Evolutionary conservation across 2,113 vertebrate genomes (phyloP).

Genomic region (Balaeniceps rex): DNA sequence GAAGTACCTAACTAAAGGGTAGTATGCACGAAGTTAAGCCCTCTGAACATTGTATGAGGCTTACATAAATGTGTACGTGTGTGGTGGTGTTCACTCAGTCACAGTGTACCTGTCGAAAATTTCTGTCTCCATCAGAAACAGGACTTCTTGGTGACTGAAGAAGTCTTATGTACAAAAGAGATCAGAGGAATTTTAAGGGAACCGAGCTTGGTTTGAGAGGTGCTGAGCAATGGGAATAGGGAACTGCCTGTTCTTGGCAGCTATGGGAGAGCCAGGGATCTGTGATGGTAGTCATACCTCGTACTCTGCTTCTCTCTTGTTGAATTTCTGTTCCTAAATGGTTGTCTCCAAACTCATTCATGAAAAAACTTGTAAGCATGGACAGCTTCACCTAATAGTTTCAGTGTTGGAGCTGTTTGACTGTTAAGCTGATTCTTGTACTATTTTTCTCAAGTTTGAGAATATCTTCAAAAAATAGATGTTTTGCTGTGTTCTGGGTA

Average conservation of each 20-base stretch:
- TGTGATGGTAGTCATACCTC: neutral
- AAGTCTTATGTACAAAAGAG: neutral
- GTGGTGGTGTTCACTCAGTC: neutral
- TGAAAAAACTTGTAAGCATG: neutral
- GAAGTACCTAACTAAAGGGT: neutral
- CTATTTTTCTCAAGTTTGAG: neutral
- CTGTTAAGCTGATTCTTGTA: neutral
- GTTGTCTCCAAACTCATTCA: neutral
- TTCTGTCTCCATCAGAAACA: neutral
- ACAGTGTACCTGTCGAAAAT: neutral
- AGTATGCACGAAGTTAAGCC: neutral
- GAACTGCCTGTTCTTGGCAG: neutral
- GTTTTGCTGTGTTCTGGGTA: neutral
- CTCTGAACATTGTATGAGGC: neutral
- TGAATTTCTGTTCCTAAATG: neutral
- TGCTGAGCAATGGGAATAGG: neutral
- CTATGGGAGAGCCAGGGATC: neutral
- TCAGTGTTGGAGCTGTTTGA: neutral
- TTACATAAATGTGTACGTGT: neutral
- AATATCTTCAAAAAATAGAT: neutral
- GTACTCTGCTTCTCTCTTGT: neutral
- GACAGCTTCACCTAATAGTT: neutral
- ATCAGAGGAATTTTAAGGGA: neutral
- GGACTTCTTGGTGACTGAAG: neutral
- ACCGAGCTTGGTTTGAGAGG: neutral